phyloP scores from a whole-genome alignment of 2,888 invertebrate species.

The Crematogaster levior region DNA sequence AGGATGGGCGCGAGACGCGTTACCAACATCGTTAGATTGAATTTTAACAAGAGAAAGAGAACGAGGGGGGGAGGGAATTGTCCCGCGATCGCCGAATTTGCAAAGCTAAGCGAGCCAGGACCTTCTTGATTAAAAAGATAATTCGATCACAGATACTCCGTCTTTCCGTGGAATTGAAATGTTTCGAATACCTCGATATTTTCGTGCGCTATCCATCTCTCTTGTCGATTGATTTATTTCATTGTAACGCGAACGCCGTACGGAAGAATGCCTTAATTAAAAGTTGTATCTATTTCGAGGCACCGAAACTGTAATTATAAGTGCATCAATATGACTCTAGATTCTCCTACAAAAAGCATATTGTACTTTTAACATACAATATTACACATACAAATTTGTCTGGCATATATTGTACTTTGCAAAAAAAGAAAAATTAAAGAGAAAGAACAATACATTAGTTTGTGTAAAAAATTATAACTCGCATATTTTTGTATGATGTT shows the following conservation, averaged over 20 bases:
- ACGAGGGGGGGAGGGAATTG: neutral
- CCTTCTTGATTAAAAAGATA: slow-evolving; percentile 53
- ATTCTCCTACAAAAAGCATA: neutral
- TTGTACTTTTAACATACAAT: slow-evolving; percentile 6
- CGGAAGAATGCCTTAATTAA: slow-evolving; percentile 50
- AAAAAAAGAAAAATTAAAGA: neutral
- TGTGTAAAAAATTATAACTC: slow-evolving; percentile 19
- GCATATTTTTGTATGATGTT: slow-evolving; percentile 9
- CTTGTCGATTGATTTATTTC: slow-evolving; percentile 50
- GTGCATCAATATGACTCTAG: slow-evolving; percentile 28
- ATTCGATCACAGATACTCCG: slow-evolving; percentile 40
- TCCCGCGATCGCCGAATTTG: slow-evolving; percentile 46
- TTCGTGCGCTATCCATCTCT: slow-evolving; percentile 5
- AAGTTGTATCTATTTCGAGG: slow-evolving; percentile 44
- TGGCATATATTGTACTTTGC: neutral
- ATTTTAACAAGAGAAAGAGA: slow-evolving; percentile 67
- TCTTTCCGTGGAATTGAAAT: slow-evolving; percentile 46
- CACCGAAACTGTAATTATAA: slow-evolving; percentile 36
- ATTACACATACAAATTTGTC: neutral
- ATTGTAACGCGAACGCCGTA: slow-evolving; percentile 22
- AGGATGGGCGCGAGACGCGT: slow-evolving; percentile 55
- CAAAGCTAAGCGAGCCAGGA: slow-evolving; percentile 50
- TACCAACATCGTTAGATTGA: slow-evolving; percentile 69
- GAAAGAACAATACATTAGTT: slow-evolving; percentile 11
- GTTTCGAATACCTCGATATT: slow-evolving; percentile 50